Base-by-base conservation (phyloP, 2,797 vertebrate species). In the Emys orbicularis region DNA sequence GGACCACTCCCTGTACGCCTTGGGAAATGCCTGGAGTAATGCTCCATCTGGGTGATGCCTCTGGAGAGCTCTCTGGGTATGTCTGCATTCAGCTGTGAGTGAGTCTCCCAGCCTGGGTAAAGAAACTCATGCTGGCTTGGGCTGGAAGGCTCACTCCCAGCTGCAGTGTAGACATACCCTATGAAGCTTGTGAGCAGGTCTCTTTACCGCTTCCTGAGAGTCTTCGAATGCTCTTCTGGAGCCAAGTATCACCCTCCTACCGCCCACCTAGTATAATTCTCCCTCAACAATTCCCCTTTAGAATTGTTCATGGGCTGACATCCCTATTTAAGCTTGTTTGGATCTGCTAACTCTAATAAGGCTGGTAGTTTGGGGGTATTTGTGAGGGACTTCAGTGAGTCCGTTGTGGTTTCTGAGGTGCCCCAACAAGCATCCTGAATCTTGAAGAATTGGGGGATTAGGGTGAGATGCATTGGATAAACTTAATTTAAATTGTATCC, bases 281-380 rank as follows among this genome's bases (percentile, higher is more conserved):
- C 34, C 72, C n/a, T 50, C 72, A 5, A 2, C 37, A 31, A 0
- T 47, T 27, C 52, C 54, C 76, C 59, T 34, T 16, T 52, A 68
- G 80, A n/a, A 18, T 31, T 89, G 12, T 23, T 83, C 2, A 0
- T 16, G 41, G 49, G 4, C 12, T 34, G 29, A 8, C 0, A 0
- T 74, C 37, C 2, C 34, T 21, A 3, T 37, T 25, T 72, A 68
- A 68, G 23, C 6, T 0, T 5, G 13, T 81, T 7, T n/a, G 23
- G 57, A 92, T 86, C 74, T 83, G 52, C 27, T 2, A 44, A 18
- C 16, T 82, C 74, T 94, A n/a, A 10, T 1, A 15, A 19, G 76
- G 27, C 44, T 92, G 52, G 9, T 82, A 59, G 57, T n/a, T 92
- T 21, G 6, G 61, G 52, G 49, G 83, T 79, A 47, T 3, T 80